Percentiles rank a stretch among this genome's conserved stretches.
These are phyloP conservation scores for Cephus pulcher DNA, from an alignment of 2,888 invertebrate species.

Conservation along the genomic window DNA sequence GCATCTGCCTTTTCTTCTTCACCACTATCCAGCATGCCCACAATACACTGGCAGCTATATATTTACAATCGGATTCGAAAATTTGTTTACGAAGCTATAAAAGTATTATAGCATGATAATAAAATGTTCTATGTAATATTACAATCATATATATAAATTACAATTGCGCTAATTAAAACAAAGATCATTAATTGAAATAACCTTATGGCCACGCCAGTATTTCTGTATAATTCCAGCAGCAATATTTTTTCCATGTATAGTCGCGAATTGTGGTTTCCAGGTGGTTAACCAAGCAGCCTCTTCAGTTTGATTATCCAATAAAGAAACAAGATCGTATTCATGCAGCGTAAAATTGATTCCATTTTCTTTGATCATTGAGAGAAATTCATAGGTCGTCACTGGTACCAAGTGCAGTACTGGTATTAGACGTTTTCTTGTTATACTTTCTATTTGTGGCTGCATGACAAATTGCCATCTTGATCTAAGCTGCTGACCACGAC, in stretches of 20 bases:
- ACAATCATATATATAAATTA: background rate
- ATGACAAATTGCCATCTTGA: constrained; percentile 40
- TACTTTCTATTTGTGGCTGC: constrained; percentile 36
- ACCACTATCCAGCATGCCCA: constrained; percentile 37
- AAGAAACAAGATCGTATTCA: constrained; percentile 28
- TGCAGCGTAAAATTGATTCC: constrained; percentile 27
- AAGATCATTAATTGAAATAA: constrained; percentile 18
- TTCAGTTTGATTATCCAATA: constrained; percentile 25
- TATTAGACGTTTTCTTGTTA: constrained; percentile 29
- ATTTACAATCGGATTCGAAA: constrained; percentile 29
- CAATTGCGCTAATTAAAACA: background rate
- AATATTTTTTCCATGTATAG: constrained; percentile 24
- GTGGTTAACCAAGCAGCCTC: constrained; percentile 25
- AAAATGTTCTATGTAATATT: background rate
- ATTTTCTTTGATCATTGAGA: constrained; percentile 35
- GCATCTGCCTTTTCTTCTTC: constrained; percentile 34
- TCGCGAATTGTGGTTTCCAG: constrained; percentile 32
- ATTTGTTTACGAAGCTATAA: constrained; percentile 36
- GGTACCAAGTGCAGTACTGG: constrained; percentile 32
- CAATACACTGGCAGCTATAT: constrained; percentile 43
- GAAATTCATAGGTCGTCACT: constrained; percentile 23
- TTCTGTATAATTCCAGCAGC: constrained; percentile 40
- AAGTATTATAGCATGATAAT: background rate
- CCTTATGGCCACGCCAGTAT: constrained; percentile 41
- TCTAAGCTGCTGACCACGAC: constrained; percentile 31